Evolutionary conservation across 2,888 invertebrate genomes (phyloP).

Genomic region (Abrostola triplasia): DNA sequence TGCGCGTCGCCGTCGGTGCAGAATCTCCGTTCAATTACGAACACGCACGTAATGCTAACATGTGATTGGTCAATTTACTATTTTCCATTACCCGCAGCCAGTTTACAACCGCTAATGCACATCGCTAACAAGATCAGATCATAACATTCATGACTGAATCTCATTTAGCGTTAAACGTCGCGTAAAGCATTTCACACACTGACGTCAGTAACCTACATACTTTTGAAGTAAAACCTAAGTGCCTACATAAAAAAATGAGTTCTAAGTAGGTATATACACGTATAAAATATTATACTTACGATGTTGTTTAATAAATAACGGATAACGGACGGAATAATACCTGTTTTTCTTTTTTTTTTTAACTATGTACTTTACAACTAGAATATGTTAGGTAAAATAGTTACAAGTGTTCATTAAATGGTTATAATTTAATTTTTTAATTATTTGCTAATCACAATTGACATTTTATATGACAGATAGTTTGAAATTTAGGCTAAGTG

Average conservation of each 20-base stretch:
- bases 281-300: no score
- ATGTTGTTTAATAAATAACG: no score
- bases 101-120: slow-evolving; percentile 58
- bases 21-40: slow-evolving; percentile 61
- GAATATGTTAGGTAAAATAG: no score
- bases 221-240: neutral
- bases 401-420: no score
- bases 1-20: slow-evolving; percentile 41
- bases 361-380: no score
- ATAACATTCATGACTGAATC: slow-evolving; percentile 54
- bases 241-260: neutral
- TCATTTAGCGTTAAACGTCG: slow-evolving; percentile 51
- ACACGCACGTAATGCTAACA: slow-evolving; percentile 62
- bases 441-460: no score
- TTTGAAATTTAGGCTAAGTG: no score
- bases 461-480: no score
- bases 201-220: neutral
- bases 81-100: slow-evolving; percentile 63
- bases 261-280: no score
- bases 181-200: slow-evolving; percentile 25
- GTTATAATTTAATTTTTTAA: no score
- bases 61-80: slow-evolving; percentile 77
- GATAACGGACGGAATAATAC: no score
- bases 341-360: no score
- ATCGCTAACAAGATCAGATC: slow-evolving; percentile 61